These are phyloP conservation scores for Anadara kagoshimensis DNA, from an alignment of 1,140 invertebrate genomes.

Conservation along the genomic window DNA sequence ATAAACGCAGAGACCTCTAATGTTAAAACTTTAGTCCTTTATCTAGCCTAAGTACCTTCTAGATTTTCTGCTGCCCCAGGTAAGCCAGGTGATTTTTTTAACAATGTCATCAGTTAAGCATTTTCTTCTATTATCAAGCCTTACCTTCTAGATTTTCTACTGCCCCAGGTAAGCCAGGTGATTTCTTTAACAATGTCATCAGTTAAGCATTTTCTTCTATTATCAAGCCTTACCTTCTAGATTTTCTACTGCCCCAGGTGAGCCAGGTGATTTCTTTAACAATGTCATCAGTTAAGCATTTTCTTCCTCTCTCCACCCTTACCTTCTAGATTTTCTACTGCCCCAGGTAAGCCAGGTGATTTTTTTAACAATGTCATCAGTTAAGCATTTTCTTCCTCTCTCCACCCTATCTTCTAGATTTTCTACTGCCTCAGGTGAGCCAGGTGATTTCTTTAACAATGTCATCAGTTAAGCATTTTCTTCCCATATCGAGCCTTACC, in stretches of 20 bases:
- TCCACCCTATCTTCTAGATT: conserved; percentile 77
- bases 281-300: conserved; percentile 62
- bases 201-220: conserved; percentile 66
- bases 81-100: too few relatives aligned
- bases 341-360: neutral
- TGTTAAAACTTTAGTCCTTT: too few relatives aligned
- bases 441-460: conserved; percentile 51
- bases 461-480: conserved; percentile 64
- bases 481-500: too few relatives aligned
- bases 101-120: too few relatives aligned
- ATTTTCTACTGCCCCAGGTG: conserved; percentile 21
- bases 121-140: too few relatives aligned
- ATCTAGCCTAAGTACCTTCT: neutral
- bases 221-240: too few relatives aligned
- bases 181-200: conserved; percentile 60
- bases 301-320: conserved; percentile 75
- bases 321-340: conserved; percentile 25
- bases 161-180: neutral
- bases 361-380: conserved; percentile 63
- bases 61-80: too few relatives aligned
- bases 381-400: conserved; percentile 72
- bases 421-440: conserved; percentile 59
- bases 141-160: conserved; percentile 22
- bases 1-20: neutral
- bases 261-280: conserved; percentile 45